Evolutionary conservation across 1,140 invertebrate genomes (phyloP), one percentile per base, ranked within the genome.

Genomic region (Portunus trituberculatus): DNA sequence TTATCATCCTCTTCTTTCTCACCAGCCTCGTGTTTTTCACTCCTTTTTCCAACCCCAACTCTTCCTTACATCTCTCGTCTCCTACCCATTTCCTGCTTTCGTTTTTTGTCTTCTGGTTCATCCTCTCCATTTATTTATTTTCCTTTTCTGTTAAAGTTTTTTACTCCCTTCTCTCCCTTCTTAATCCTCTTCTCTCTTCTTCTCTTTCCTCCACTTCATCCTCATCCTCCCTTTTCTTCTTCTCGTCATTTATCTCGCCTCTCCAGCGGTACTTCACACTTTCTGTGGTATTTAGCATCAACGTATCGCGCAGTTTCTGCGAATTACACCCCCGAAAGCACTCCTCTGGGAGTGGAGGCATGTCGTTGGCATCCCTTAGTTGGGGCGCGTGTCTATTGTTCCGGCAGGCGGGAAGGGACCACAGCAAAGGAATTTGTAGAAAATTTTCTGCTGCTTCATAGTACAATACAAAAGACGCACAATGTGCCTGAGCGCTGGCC

Each of bases 311-410:
- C 67, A 25, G 67, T 76, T 76, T 76, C 67, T 76, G 25, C 67
- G 67, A 76, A 76, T 76, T 76, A 76, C 67, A 76, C 25, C 67
- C 67, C 67, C 67, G 67, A 76, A 76, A 76, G 20, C 67, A n/a
- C 20, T 76, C 67, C 67, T 76, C 67, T 20, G 67, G 67, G 67
- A 25, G 0, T 12, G 67, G 67, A 25, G 25, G 67, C n/a, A 76
- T 76, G 67, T 76, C 67, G 67, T 20, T 25, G n/a, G 67, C 67
- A 76, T 76, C 67, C 20, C 67, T 76, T 76, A n/a, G 67, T n/a
- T n/a, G 20, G 52, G 67, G 67, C 20, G 25, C 67, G 20, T 76
- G 67, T n/a, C 67, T 59, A 8, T 76, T 76, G 67, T n/a, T 76
- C 67, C 0, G 67, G 67, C 67, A n/a, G 67, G 20, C 67, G n/a